phyloP scores from a whole-genome alignment of 2,888 invertebrate genomes.

The Scaptomyza polygonia region DNA sequence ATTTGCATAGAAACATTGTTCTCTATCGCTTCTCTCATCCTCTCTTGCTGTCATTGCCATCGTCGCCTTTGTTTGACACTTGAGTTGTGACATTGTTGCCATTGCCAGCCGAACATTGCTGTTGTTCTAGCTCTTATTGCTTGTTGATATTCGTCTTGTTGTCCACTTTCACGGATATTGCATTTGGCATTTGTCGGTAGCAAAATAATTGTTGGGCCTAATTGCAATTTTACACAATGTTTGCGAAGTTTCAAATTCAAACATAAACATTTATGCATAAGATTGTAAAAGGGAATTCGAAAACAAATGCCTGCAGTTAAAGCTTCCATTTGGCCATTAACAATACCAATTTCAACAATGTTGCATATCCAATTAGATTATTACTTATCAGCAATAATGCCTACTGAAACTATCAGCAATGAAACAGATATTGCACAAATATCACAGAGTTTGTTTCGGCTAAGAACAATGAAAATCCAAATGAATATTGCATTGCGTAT shows the following conservation, averaged over 20 bases:
- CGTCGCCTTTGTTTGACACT: slow-evolving; percentile 67
- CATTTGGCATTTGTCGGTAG: slow-evolving; percentile 53
- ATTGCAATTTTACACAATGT: slow-evolving; percentile 52
- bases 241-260: slow-evolving; percentile 14
- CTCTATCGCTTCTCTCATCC: neutral
- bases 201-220: slow-evolving; percentile 54
- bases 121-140: slow-evolving; percentile 29
- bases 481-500: slow-evolving; percentile 34
- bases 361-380: neutral
- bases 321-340: slow-evolving; percentile 2
- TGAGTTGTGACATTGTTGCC: slow-evolving; percentile 68
- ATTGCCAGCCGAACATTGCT: slow-evolving; percentile 51
- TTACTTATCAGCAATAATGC: neutral
- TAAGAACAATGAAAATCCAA: neutral
- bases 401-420: neutral
- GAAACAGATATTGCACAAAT: neutral
- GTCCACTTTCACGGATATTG: slow-evolving; percentile 56
- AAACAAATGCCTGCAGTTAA: neutral
- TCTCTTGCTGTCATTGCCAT: slow-evolving; percentile 51
- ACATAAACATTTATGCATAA: too few species aligned
- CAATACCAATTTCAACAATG: slow-evolving; percentile 4
- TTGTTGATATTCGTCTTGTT: slow-evolving; percentile 20
- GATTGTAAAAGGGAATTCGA: neutral
- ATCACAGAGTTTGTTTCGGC: neutral
- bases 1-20: neutral